phyloP scores from a whole-genome alignment of 1,140 invertebrate genomes.

The Drosophila mojavensis region DNA sequence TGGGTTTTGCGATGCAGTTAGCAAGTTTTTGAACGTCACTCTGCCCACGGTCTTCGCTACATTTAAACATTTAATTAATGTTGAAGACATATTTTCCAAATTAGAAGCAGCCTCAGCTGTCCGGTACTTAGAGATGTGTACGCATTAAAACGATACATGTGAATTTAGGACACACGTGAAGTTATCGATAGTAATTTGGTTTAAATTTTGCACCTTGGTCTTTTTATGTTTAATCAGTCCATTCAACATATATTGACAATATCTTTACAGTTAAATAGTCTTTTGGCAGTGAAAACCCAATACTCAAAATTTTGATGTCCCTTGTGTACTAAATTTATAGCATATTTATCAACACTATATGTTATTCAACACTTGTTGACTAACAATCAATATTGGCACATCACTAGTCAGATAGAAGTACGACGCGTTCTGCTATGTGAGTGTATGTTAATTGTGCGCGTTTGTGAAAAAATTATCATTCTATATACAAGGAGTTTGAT shows the following conservation, averaged over 20 bases:
- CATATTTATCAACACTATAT: neutral
- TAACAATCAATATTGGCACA: constrained; percentile 7
- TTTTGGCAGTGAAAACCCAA: neutral
- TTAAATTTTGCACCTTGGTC: neutral
- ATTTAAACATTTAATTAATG: constrained; percentile 72
- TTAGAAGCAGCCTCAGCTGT: constrained; percentile 25
- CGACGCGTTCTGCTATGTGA: constrained; percentile 41
- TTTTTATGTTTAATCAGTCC: neutral
- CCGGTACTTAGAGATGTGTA: constrained; percentile 19
- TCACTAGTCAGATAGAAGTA: constrained; percentile 23
- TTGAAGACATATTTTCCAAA: constrained; percentile 58
- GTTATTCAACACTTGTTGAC: constrained; percentile 10
- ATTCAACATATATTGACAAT: neutral
- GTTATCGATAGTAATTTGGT: constrained; percentile 2
- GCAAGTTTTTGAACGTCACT: constrained; percentile 32
- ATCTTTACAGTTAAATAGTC: neutral
- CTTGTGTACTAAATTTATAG: neutral
- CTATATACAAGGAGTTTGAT: constrained; percentile 40
- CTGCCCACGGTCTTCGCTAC: constrained; percentile 55
- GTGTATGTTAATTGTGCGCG: constrained; percentile 50
- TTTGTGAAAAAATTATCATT: constrained; percentile 58
- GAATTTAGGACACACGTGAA: neutral
- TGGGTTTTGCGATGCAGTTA: constrained; percentile 35
- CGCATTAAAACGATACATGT: neutral
- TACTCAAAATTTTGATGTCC: neutral